Evolutionary conservation across 1,140 invertebrate genomes (phyloP).

Genomic region (Eriocheir sinensis): DNA sequence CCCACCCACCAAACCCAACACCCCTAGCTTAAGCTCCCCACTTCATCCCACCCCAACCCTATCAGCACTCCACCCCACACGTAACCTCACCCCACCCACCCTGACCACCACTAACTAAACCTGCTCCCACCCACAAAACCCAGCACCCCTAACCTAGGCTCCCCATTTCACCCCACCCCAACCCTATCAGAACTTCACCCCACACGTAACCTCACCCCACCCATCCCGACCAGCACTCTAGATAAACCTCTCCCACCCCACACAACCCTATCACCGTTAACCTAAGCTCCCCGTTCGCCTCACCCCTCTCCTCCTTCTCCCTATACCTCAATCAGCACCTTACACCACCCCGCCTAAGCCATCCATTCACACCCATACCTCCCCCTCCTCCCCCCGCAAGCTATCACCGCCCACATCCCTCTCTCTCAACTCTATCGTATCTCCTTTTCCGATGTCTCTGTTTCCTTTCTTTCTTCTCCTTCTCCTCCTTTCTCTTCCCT

Average conservation of each 20-base stretch:
- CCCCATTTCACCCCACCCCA: neutral
- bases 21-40: neutral
- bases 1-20: neutral
- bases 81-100: neutral
- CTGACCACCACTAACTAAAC: too few species aligned
- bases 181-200: neutral
- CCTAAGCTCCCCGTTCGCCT: neutral
- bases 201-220: neutral
- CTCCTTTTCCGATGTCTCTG: neutral
- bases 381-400: neutral
- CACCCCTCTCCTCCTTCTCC: neutral
- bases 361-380: neutral
- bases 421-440: neutral
- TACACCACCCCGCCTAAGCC: neutral
- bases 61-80: neutral
- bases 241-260: too few species aligned
- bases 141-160: neutral
- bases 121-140: neutral
- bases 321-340: neutral
- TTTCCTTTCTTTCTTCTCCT: too few species aligned
- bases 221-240: neutral
- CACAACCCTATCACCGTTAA: neutral
- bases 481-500: neutral
- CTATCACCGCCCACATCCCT: neutral
- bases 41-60: neutral